phyloP scores from a whole-genome alignment of 2,113 vertebrate species.

The Sorex fumeus region DNA sequence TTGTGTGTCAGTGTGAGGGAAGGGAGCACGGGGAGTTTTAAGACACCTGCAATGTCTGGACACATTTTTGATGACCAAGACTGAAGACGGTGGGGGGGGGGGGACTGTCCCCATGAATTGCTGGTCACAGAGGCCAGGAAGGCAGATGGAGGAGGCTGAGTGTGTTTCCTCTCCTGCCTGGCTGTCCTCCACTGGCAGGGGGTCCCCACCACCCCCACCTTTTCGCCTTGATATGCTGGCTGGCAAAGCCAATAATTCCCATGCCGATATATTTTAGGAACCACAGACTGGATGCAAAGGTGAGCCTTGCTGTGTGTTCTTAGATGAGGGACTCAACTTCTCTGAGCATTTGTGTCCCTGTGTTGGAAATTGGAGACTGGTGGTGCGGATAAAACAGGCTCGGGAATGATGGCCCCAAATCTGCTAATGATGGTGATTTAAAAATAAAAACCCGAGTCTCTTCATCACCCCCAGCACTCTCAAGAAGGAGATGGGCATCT shows the following conservation, averaged over 20 bases:
- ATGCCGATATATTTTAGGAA: neutral
- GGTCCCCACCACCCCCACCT: too few relatives aligned
- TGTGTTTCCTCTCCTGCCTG: too few relatives aligned
- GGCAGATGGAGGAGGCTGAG: too few relatives aligned
- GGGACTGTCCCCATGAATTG: too few relatives aligned
- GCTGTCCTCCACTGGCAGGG: too few relatives aligned
- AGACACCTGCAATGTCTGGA: neutral
- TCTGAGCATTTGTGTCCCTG: neutral
- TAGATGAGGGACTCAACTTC: neutral
- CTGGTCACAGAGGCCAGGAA: too few relatives aligned
- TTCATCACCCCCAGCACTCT: neutral
- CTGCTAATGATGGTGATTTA: neutral
- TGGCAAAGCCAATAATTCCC: neutral
- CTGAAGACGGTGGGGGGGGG: too few relatives aligned
- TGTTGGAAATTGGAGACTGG: neutral
- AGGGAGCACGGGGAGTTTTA: neutral
- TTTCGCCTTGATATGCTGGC: neutral
- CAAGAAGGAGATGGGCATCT: neutral
- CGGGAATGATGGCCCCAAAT: neutral
- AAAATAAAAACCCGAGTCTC: neutral
- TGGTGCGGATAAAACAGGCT: neutral
- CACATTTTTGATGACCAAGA: neutral
- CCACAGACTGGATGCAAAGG: neutral
- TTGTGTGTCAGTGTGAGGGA: fast-evolving
- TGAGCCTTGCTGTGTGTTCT: neutral